phyloP scores from a whole-genome alignment of 2,113 vertebrate genomes.

The Nothoprocta perdicaria region DNA sequence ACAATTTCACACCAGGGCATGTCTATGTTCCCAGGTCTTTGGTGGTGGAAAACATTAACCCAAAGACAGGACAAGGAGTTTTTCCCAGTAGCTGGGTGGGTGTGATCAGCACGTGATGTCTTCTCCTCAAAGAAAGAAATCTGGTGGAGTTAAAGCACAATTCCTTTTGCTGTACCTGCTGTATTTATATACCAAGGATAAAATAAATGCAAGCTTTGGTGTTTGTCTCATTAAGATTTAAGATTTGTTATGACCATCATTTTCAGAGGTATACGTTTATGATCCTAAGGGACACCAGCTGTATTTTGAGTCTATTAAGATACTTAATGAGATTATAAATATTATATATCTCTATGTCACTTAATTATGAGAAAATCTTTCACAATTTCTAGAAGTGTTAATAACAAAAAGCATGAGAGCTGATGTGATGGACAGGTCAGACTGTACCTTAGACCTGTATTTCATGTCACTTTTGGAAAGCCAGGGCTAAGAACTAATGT shows the following conservation, averaged over 20 bases:
- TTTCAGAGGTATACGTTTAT: background rate
- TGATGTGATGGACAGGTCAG: background rate
- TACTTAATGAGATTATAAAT: background rate
- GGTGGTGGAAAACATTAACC: background rate
- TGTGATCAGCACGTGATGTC: background rate
- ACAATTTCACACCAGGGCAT: background rate
- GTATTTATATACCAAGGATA: background rate
- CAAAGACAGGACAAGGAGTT: background rate
- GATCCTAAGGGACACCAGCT: background rate
- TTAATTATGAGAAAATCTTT: background rate
- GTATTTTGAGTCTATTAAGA: background rate
- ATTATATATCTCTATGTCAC: background rate
- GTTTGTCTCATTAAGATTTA: background rate
- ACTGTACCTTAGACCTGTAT: background rate
- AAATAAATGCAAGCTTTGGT: background rate
- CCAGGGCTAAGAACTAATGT: background rate
- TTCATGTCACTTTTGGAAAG: background rate
- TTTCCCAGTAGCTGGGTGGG: background rate
- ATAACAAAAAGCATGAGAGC: background rate
- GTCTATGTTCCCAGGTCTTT: background rate
- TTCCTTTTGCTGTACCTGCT: background rate
- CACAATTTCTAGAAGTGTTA: background rate
- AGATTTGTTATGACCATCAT: background rate
- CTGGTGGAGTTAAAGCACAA: slow-evolving; percentile 15
- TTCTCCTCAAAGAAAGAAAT: background rate